A percentile compares a stretch with the other conserved stretches of the same genome.
Conservation (phyloP, 1,140 invertebrate species). For the Neodiprion fabricii region DNA sequence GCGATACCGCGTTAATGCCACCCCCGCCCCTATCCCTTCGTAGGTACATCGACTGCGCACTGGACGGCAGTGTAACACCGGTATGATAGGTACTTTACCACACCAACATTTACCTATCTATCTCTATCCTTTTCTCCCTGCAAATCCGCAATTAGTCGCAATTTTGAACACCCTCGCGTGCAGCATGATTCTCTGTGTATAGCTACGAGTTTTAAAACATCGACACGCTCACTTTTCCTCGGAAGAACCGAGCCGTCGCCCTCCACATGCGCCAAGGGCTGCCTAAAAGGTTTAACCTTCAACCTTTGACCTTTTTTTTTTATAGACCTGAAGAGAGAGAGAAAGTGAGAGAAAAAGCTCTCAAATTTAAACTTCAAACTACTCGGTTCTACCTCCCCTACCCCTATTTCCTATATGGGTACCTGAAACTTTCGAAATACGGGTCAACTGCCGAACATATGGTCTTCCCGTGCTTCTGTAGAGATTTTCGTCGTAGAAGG, state of each 20-base stretch:
- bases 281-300: conserved; percentile 5
- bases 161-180: background rate
- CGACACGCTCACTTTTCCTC: too few species aligned
- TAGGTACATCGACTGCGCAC: too few species aligned
- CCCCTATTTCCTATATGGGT: too few species aligned
- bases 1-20: background rate
- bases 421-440: too few species aligned
- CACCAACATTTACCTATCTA: background rate
- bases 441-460: too few species aligned
- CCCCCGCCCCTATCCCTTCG: background rate
- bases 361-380: background rate
- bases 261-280: background rate
- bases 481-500: too few species aligned
- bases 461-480: too few species aligned
- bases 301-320: background rate
- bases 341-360: background rate
- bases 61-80: background rate
- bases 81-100: conserved; percentile 1
- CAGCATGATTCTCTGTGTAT: too few species aligned
- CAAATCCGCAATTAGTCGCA: conserved; percentile 12
- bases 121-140: conserved; percentile 8
- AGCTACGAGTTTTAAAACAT: too few species aligned
- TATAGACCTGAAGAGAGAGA: background rate
- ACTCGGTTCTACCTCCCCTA: too few species aligned
- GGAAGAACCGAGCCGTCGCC: too few species aligned